Conservation (phyloP, 1,140 invertebrate species). For the Pseudobourletiella spinata region DNA sequence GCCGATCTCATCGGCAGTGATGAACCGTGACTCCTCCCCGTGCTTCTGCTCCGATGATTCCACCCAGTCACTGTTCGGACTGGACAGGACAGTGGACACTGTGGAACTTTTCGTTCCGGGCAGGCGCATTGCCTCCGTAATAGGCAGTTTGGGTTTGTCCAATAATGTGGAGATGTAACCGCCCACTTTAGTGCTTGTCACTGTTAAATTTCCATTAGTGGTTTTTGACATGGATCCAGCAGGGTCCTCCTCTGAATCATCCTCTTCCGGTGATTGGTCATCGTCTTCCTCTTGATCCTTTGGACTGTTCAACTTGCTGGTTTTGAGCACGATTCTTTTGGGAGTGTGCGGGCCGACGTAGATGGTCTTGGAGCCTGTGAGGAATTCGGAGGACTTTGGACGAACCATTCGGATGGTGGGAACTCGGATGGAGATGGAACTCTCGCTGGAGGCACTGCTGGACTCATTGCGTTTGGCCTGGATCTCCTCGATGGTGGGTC, state of each 20-base stretch:
- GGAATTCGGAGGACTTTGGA: not conserved
- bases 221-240: not conserved
- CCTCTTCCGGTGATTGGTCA: no score
- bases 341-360: no score
- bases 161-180: not conserved
- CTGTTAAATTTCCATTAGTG: no score
- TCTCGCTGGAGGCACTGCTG: not conserved
- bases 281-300: no score
- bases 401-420: not conserved
- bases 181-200: not conserved
- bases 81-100: not conserved
- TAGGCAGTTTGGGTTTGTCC: not conserved
- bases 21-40: slow-evolving; percentile 15
- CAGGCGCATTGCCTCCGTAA: no score
- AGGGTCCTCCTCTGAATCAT: not conserved
- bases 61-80: not conserved
- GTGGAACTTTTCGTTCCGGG: not conserved
- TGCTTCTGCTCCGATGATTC: not conserved
- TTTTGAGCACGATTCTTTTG: no score
- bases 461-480: not conserved
- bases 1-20: slow-evolving; percentile 33
- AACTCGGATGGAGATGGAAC: not conserved
- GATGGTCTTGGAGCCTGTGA: not conserved
- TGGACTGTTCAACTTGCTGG: not conserved
- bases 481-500: not conserved